Base-by-base conservation (phyloP, 2,113 vertebrate species). In the Ammospiza nelsoni region DNA sequence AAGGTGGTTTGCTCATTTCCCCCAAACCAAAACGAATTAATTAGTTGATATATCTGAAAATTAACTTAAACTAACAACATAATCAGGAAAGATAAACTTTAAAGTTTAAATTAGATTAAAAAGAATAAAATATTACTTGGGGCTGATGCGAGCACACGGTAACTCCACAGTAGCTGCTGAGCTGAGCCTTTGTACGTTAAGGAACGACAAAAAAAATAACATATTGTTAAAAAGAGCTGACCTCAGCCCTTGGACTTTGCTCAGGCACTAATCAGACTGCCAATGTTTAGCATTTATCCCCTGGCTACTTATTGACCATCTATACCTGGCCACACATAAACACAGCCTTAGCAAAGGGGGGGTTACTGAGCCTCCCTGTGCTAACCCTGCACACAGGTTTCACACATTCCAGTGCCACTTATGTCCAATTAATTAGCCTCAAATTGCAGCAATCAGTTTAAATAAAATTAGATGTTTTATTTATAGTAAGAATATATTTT, bases 221-320 rank as follows among this genome's bases (percentile, higher is more conserved):
- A 18, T 35, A 33, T 2, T 39, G 44, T 43, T 63, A 58, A 86
- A 93, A 91, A 66, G 62, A 81, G 84, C 95, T 90, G 86, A 95
- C 28, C 63, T 89, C 82, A 93, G 82, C 58, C 27, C 48, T 29
- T 65, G 96, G 94, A 95, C 96, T 96, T 96, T 92, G 94, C 57
- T 79, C 92, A 58, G 71, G 83, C 85, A 43, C 63, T 86, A 69
- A 88, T 74, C 87, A 87, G 63, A 43, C n/a, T 71, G 48, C 13
- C 41, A 73, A 3, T n/a, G 77, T 66, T 90, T 54, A 82, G 63
- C 20, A 22, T 78, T 66, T 62, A 80, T 83, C 63, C 69, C 89
- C 90, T 96, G 94, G 96, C 94, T 96, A 97, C 80, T 97, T 46
- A 97, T 96, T 97, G 90, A 97, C 96, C 85, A 90, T 8, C 52